A percentile compares a stretch with the other conserved stretches of the same genome.
These are phyloP conservation scores for Amphilophus citrinellus DNA, from an alignment of 2,113 vertebrate genomes.

Conservation along the genomic window DNA sequence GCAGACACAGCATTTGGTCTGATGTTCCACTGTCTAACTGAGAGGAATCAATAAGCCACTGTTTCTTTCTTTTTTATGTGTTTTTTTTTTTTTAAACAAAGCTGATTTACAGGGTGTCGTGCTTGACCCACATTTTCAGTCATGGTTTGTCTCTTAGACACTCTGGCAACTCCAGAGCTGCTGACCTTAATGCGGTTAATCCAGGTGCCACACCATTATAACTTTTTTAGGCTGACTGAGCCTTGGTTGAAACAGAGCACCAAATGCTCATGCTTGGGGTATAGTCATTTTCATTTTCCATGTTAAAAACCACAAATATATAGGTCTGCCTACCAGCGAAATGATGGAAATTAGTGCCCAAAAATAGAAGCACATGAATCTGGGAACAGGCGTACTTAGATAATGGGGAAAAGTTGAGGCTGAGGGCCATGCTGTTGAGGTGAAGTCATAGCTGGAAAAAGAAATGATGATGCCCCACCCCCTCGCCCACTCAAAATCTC, in stretches of 20 bases:
- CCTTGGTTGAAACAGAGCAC: conserved; percentile 23
- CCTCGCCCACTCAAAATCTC: neutral
- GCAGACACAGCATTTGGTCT: neutral
- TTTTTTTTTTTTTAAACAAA: accelerated
- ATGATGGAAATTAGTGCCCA: conserved; percentile 50
- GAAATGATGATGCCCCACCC: conserved; percentile 30
- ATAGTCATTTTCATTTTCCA: conserved; percentile 53
- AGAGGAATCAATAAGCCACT: conserved; percentile 17
- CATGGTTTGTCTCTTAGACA: conserved; percentile 22
- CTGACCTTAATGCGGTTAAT: conserved; percentile 39
- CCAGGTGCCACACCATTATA: conserved; percentile 1
- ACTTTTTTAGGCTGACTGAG: neutral
- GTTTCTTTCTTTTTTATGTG: neutral
- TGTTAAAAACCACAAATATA: conserved; percentile 37
- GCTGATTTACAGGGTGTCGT: conserved; percentile 27
- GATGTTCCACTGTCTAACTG: neutral
- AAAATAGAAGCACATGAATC: conserved; percentile 54
- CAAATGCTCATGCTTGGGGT: neutral
- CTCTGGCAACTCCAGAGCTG: conserved; percentile 30
- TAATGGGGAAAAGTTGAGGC: conserved; percentile 52
- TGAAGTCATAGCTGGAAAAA: conserved; percentile 73
- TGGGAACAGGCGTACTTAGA: conserved; percentile 61
- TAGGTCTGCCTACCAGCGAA: conserved; percentile 28
- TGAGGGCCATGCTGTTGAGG: conserved; percentile 44
- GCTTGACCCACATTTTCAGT: conserved; percentile 64